Evolutionary conservation across 2,113 vertebrate genomes (phyloP).

Genomic region (Xiphophorus hellerii): DNA sequence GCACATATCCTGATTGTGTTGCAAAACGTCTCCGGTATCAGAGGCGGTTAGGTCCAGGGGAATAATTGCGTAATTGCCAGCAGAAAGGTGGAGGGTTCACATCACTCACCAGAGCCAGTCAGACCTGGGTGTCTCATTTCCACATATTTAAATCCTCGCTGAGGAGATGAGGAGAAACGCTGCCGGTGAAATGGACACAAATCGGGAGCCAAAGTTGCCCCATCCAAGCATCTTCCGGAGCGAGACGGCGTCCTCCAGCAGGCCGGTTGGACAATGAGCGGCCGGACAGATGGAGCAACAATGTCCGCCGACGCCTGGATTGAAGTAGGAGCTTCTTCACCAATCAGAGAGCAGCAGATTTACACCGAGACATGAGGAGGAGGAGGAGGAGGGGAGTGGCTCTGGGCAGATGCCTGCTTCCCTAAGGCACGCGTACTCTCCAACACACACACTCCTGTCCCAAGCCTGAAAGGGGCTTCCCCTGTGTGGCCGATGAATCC

Average conservation of each 20-base stretch:
- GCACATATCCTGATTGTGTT: not conserved
- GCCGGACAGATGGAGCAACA: slow-evolving; percentile 95
- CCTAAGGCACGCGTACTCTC: slow-evolving; percentile 87
- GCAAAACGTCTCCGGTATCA: not conserved
- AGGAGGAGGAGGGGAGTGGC: slow-evolving; percentile 62
- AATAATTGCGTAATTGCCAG: not conserved
- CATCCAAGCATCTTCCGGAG: slow-evolving; percentile 3
- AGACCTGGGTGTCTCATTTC: slow-evolving; percentile 37
- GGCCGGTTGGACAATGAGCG: slow-evolving; percentile 88
- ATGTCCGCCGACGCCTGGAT: slow-evolving; percentile 89
- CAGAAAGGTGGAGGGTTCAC: not conserved
- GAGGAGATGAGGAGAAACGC: not conserved
- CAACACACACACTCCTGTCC: slow-evolving; percentile 21
- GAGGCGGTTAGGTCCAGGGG: not conserved
- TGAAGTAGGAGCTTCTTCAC: slow-evolving; percentile 74
- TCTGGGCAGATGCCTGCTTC: slow-evolving; percentile 82
- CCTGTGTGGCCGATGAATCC: slow-evolving; percentile 92
- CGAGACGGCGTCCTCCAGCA: not conserved
- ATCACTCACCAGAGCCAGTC: slow-evolving; percentile 78
- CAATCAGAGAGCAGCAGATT: slow-evolving; percentile 83
- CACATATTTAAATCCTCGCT: slow-evolving; percentile 34
- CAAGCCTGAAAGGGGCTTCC: slow-evolving; percentile 81
- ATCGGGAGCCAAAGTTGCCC: slow-evolving; percentile 12
- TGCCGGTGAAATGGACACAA: slow-evolving; percentile 5
- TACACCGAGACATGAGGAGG: slow-evolving; percentile 85